Evolutionary conservation across 2,113 vertebrate species (phyloP), one percentile per base, ranked within the genome.

Genomic region (Vicugna pacos): DNA sequence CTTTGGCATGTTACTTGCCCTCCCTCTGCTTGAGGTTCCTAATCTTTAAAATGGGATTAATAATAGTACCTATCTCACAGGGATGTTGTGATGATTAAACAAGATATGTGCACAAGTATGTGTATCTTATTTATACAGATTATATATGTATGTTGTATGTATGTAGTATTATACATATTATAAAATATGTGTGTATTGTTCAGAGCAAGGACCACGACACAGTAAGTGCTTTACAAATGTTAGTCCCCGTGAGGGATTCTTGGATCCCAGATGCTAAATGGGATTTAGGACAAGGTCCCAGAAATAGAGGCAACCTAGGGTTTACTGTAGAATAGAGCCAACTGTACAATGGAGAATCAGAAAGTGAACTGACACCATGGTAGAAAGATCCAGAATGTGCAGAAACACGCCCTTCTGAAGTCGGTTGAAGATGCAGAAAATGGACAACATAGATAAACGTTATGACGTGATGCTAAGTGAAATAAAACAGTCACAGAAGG

Each of bases 161-260:
- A 60, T 60, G 14, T 94, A 60, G 83, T 26, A 62, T 10, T 50
- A 42, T 8, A 77, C 17, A 42, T 77, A 65, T 35, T 90, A 60
- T 69, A 28, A 28, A 62, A 30, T 32, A 16, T 69, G 16, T 86
- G 10, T 58, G 28, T 77, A 52, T 70, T 42, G 13, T 76, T 42
- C 56, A 64, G 54, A 76, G 38, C 19, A 56, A 88, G 48, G 38
- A 62, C 58, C 46, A 17, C 50, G 26, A 2, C 28, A 30, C n/a
- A 50, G 1, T 50, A 64, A 83, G 35, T 83, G 30, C 89, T 94
- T 92, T 89, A 50, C 62, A 94, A 70, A 75, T 64, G 52, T 88
- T 24, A 52, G 56, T 52, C 72, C 64, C 64, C 79, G 9, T 6
- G 17, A 72, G 15, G 24, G 5, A 30, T 48, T 93, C 60, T 89